Conservation (phyloP, 2,797 vertebrate species). For the Pantherophis alleghaniensis region DNA sequence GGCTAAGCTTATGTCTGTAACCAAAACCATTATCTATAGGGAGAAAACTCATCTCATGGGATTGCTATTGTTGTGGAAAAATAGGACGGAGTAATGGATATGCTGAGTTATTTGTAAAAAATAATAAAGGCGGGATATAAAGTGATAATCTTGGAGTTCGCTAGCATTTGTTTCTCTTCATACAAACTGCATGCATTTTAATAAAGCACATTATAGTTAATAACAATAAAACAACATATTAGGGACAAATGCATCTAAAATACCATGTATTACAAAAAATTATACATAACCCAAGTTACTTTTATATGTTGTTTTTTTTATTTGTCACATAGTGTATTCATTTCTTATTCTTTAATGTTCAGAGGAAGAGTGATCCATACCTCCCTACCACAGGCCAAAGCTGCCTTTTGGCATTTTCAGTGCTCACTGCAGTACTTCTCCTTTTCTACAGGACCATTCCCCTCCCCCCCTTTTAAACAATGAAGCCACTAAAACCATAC, state of each 20-base stretch:
- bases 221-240: not conserved
- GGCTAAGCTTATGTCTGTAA: not conserved
- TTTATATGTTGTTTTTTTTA: not conserved
- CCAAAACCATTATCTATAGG: not conserved
- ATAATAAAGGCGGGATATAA: not conserved
- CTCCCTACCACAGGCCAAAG: not conserved
- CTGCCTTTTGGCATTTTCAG: not conserved
- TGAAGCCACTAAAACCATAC: conserved; percentile 48
- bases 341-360: not conserved
- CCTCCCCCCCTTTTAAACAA: not conserved
- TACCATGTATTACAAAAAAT: not conserved
- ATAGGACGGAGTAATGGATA: not conserved
- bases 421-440: not conserved
- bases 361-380: not conserved
- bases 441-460: not conserved
- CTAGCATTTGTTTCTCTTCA: not conserved
- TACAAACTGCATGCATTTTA: not conserved
- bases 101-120: not conserved
- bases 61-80: not conserved
- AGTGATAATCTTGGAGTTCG: not conserved
- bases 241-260: not conserved
- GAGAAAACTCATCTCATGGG: not conserved
- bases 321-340: not conserved
- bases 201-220: not conserved
- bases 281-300: not conserved